Percentiles rank a stretch among this genome's conserved stretches.
Evolutionary conservation across 2,113 vertebrate genomes (phyloP).

Genomic region (Pontoporia blainvillei): DNA sequence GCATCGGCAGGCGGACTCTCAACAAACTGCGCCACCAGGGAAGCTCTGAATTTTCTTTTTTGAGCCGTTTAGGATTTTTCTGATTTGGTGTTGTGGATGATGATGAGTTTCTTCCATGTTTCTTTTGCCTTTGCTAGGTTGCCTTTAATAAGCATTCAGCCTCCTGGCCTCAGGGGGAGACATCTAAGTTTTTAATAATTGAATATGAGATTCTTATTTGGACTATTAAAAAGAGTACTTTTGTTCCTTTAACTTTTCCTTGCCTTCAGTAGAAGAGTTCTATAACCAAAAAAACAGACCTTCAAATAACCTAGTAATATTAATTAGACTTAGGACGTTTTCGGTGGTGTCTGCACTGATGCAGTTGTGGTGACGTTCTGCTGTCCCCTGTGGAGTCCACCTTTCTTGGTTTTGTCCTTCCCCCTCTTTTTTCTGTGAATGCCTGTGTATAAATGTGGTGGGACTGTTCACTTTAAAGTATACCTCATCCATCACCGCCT

Average conservation of each 20-base stretch:
- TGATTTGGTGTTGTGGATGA: background rate
- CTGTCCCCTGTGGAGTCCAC: background rate
- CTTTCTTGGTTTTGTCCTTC: background rate
- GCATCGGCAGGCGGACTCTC: too few relatives aligned
- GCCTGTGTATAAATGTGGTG: background rate
- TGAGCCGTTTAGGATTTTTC: background rate
- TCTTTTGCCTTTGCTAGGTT: background rate
- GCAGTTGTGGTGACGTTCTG: background rate
- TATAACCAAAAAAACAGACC: background rate
- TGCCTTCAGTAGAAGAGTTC: background rate
- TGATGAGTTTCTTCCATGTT: background rate
- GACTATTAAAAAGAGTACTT: background rate
- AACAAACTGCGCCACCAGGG: too few relatives aligned
- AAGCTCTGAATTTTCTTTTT: background rate
- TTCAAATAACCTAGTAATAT: background rate
- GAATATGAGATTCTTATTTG: background rate
- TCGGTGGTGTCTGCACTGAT: background rate
- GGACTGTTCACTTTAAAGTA: background rate
- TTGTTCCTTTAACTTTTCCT: background rate
- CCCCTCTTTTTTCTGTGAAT: background rate
- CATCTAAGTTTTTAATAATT: background rate
- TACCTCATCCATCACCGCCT: background rate
- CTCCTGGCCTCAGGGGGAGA: background rate
- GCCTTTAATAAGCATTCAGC: background rate
- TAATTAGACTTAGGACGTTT: background rate